Conservation (phyloP, 2,888 invertebrate genomes). For the Lordiphosa fenestrarum region DNA sequence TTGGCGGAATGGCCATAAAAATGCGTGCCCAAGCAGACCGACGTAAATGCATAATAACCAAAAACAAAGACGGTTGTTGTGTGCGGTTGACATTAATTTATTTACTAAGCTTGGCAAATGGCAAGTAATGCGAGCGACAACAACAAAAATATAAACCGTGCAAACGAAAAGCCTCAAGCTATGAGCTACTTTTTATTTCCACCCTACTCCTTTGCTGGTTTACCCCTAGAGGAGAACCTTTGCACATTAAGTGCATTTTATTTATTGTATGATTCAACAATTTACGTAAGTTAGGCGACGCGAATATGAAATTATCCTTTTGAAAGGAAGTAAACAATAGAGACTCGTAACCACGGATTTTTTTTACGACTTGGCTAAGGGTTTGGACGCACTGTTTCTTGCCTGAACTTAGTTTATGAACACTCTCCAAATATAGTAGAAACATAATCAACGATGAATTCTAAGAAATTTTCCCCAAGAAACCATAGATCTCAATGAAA, state of each 20-base stretch:
- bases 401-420: too few species aligned
- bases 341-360: slow-evolving; percentile 41
- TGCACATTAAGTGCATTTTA: slow-evolving; percentile 61
- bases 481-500: too few species aligned
- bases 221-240: slow-evolving; percentile 18
- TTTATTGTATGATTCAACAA: slow-evolving; percentile 67
- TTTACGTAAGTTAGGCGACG: slow-evolving; percentile 62
- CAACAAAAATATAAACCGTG: background rate
- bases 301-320: slow-evolving; percentile 64
- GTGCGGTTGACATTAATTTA: slow-evolving; percentile 60
- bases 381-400: slow-evolving; percentile 14
- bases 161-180: slow-evolving; percentile 7
- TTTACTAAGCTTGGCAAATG: slow-evolving; percentile 55
- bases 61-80: slow-evolving; percentile 47
- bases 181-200: background rate
- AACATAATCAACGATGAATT: too few species aligned
- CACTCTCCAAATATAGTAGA: too few species aligned
- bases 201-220: background rate
- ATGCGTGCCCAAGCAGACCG: slow-evolving; percentile 17
- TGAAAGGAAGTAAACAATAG: slow-evolving; percentile 34
- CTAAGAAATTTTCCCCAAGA: too few species aligned
- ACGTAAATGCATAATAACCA: slow-evolving; percentile 23
- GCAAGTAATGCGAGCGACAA: slow-evolving; percentile 17
- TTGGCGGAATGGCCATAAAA: background rate
- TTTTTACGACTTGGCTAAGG: slow-evolving; percentile 34